These are phyloP conservation scores for Ectemnius cavifrons DNA, from an alignment of 2,888 invertebrate genomes.

Conservation along the genomic window DNA sequence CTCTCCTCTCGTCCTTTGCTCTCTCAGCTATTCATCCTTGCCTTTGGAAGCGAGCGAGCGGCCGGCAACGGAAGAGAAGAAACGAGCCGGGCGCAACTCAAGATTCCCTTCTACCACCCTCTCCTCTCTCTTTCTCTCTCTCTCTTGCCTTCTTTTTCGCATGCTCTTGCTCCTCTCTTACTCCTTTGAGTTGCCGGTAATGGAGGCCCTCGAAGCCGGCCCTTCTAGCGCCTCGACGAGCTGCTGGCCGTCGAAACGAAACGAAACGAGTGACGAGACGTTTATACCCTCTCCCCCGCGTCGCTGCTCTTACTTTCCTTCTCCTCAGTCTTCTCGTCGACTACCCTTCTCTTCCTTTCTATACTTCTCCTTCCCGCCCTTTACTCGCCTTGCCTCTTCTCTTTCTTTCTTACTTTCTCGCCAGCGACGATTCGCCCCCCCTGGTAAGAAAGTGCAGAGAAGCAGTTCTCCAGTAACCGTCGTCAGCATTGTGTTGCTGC, in stretches of 20 bases:
- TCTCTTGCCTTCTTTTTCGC: constrained; percentile 15
- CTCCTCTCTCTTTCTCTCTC: constrained; percentile 7
- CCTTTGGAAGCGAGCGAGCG: constrained; percentile 52
- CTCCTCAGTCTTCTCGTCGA: constrained; percentile 44
- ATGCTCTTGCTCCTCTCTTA: constrained; percentile 33
- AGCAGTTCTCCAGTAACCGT: no score
- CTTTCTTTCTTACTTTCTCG: constrained; percentile 15
- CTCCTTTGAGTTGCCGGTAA: constrained; percentile 70
- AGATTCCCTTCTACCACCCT: constrained; percentile 52
- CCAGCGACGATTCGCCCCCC: not conserved
- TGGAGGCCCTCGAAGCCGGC: constrained; percentile 72
- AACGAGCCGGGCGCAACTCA: constrained; percentile 59
- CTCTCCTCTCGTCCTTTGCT: constrained; percentile 35
- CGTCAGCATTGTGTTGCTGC: not conserved
- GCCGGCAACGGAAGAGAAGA: constrained; percentile 52
- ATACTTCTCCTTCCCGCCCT: constrained; percentile 19
- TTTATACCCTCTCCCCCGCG: constrained; percentile 48
- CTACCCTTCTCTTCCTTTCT: constrained; percentile 18
- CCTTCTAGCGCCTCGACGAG: constrained; percentile 61
- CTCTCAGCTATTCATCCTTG: constrained; percentile 63
- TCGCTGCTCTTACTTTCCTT: constrained; percentile 44
- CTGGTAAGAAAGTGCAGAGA: no score
- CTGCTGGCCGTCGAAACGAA: constrained; percentile 53
- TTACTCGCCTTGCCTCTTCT: no score
- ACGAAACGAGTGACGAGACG: constrained; percentile 60